Evolutionary conservation across 2,113 vertebrate species (phyloP).

Genomic region (Campylomormyrus tamandua): DNA sequence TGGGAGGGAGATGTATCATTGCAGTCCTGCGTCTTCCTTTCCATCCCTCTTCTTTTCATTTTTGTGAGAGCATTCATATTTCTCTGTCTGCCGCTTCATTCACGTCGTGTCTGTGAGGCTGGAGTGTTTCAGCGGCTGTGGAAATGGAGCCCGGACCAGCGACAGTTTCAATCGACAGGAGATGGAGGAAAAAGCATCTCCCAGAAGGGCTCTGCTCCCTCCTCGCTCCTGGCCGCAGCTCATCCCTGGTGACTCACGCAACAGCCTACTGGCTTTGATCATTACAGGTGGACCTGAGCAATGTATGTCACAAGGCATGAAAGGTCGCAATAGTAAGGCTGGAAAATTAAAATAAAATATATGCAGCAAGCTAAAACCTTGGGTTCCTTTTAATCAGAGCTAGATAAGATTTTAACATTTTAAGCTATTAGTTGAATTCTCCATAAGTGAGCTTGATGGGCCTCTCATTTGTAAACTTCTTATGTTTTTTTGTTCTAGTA

Average conservation of each 20-base stretch:
- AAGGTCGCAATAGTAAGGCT: neutral
- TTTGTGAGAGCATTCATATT: neutral
- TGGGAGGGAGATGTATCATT: neutral
- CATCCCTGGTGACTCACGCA: neutral
- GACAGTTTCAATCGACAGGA: neutral
- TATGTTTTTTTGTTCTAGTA: neutral
- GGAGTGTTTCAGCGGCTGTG: neutral
- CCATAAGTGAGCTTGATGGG: neutral
- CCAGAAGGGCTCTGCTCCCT: neutral
- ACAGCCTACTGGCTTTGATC: neutral
- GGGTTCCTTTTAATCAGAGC: neutral
- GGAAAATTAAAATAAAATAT: neutral
- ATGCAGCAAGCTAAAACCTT: neutral
- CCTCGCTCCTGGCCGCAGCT: neutral
- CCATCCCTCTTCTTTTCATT: neutral
- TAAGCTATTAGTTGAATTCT: neutral
- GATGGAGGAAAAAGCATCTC: neutral
- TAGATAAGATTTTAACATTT: neutral
- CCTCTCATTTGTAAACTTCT: neutral
- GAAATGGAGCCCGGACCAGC: neutral
- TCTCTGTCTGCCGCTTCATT: neutral
- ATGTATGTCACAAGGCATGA: neutral
- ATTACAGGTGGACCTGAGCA: neutral
- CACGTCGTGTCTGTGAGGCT: neutral
- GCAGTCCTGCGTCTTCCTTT: neutral